These are phyloP conservation scores for Metallyticus violacea DNA, from an alignment of 2,888 invertebrate genomes.

Conservation along the genomic window DNA sequence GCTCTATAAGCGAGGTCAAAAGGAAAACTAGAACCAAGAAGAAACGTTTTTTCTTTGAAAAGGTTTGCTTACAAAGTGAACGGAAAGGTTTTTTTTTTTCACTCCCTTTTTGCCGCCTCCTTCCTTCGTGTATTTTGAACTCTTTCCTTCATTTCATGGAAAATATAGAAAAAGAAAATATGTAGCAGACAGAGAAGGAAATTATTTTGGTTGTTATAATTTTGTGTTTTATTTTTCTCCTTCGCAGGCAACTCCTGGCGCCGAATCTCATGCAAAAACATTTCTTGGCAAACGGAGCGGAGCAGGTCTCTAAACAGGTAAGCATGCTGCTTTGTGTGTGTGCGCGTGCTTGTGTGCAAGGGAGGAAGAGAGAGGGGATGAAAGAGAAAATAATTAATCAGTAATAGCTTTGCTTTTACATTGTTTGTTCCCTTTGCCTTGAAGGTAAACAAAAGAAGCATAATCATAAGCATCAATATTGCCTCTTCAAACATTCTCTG, in stretches of 20 bases:
- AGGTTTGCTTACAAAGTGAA: not conserved
- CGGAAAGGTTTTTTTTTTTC: not conserved
- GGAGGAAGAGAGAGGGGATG: no score
- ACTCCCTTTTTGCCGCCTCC: not conserved
- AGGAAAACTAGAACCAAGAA: not conserved
- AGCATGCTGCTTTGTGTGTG: slow-evolving; percentile 40
- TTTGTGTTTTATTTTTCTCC: slow-evolving; percentile 38
- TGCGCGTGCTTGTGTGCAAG: not conserved
- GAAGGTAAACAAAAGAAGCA: not conserved
- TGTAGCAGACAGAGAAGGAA: not conserved
- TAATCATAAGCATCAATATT: not conserved
- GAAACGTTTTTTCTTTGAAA: not conserved
- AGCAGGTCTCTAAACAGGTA: slow-evolving; percentile 78
- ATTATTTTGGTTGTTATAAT: not conserved
- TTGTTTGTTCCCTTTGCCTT: not conserved
- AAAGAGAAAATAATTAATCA: not conserved
- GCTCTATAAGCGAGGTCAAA: not conserved
- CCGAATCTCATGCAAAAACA: slow-evolving; percentile 90
- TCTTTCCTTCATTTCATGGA: not conserved
- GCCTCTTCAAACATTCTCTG: not conserved
- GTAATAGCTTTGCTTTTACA: not conserved
- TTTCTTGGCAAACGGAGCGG: slow-evolving; percentile 80
- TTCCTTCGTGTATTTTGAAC: not conserved
- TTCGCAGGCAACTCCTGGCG: slow-evolving; percentile 85
- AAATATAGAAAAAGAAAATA: not conserved